phyloP scores from a whole-genome alignment of 2,797 vertebrate species.

The Phoebastria nigripes region DNA sequence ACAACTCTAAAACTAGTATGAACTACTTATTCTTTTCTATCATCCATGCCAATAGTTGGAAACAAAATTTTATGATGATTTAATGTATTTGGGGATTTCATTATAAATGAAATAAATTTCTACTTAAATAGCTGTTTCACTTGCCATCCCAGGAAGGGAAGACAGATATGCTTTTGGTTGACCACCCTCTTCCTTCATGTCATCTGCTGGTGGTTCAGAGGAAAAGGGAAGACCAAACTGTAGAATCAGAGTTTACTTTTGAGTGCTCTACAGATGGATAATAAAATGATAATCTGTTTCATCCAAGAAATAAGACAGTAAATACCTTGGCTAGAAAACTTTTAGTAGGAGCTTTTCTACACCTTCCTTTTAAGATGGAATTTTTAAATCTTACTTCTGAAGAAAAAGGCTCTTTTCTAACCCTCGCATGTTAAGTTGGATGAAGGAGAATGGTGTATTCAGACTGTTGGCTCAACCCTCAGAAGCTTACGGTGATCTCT shows the following conservation, averaged over 20 bases:
- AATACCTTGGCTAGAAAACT: neutral
- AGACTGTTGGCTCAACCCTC: neutral
- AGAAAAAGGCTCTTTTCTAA: neutral
- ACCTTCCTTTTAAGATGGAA: neutral
- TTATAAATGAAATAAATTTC: neutral
- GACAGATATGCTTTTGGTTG: neutral
- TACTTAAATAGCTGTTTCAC: neutral
- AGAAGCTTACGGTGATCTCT: neutral
- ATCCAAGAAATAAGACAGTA: neutral
- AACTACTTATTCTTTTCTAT: neutral
- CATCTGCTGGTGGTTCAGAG: neutral
- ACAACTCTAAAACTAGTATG: neutral
- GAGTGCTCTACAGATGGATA: neutral
- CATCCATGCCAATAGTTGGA: neutral
- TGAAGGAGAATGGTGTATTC: neutral
- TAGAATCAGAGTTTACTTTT: neutral
- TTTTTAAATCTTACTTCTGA: neutral
- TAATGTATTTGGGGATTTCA: neutral
- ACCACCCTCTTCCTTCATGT: neutral
- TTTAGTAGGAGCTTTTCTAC: neutral
- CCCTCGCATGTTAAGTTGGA: rapidly evolving
- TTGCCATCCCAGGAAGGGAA: neutral
- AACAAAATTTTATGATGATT: neutral
- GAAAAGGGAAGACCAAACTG: neutral
- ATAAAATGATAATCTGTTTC: neutral